Conservation (phyloP, 2,113 vertebrate genomes). For the Tragulus kanchil region DNA sequence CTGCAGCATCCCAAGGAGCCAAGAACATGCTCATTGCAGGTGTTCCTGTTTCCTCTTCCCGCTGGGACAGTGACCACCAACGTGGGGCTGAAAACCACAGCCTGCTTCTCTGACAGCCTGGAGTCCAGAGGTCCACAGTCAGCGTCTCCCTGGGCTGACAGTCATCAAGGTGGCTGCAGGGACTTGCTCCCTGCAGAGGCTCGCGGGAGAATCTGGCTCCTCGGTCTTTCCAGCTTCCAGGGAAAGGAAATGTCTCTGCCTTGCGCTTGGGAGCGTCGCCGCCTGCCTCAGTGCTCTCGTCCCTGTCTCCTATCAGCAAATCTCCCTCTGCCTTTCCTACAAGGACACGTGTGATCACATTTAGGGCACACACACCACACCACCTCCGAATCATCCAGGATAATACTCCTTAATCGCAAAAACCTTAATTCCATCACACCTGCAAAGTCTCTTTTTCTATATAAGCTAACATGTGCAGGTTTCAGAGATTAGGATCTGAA, state of each 20-base stretch:
- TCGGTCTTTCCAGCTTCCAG: not conserved
- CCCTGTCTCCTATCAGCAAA: not conserved
- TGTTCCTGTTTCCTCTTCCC: not conserved
- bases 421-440: not conserved
- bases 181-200: not conserved
- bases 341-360: not conserved
- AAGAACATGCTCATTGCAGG: too few species aligned
- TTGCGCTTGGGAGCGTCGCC: fast-evolving
- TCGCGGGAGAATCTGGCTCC: not conserved
- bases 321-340: not conserved
- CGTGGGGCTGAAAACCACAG: not conserved
- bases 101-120: not conserved
- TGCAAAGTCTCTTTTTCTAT: not conserved
- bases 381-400: not conserved
- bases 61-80: not conserved
- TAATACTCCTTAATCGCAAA: not conserved
- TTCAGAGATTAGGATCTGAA: not conserved
- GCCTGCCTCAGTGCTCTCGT: not conserved
- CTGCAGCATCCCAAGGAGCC: not conserved
- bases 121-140: not conserved
- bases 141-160: not conserved
- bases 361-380: too few species aligned
- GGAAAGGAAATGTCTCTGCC: too few species aligned
- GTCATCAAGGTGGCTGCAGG: not conserved
- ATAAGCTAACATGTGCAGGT: fast-evolving